Evolutionary conservation across 2,113 vertebrate species (phyloP), one percentile per base, ranked within the genome.

Genomic region (Xerus inauris): DNA sequence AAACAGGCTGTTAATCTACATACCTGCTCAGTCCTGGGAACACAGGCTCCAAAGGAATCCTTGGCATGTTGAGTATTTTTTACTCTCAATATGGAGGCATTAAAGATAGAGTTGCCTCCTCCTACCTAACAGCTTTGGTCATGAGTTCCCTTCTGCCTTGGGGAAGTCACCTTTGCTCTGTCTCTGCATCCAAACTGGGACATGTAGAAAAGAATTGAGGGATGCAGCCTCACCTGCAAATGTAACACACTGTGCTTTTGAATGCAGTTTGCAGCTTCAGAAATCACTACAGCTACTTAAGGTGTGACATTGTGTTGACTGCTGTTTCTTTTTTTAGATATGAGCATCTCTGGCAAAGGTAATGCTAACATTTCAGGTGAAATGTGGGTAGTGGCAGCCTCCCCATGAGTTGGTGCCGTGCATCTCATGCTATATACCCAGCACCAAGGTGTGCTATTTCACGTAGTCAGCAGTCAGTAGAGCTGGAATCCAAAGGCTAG

Each of bases 151-250:
- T 49, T 80, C 57, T 49, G 76, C 40, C 69, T 35, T 35, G n/a
- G 40, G 35, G 24, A 26, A 1, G 19, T 62, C 45, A 17, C 47
- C 69, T 79, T 62, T 67, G 51, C 38, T 82, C 49, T 45, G 40
- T 59, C 47, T 30, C 42, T 2, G 0, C 35, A 2, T 42, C 19
- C 57, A 75, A 57, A 17, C 14, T 3, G 24, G 88, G 35, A 49
- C 4, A 30, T 49, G 9, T 8, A 8, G 75, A 32, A 8, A n/a
- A 51, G 8, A 0, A 2, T 2, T 2, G 12, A 57, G 62, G 6
- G 12, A 8, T 0, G 1, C 4, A 14, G 3, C 7, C 24, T 20
- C 7, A 75, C 86, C 71, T 59, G 42, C 13, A 8, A 6, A 16
- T 4, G 17, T 19, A 54, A 35, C 49, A 17, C 10, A 8, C 1